phyloP scores from a whole-genome alignment of 2,888 invertebrate species.

The Artemia sinica region DNA sequence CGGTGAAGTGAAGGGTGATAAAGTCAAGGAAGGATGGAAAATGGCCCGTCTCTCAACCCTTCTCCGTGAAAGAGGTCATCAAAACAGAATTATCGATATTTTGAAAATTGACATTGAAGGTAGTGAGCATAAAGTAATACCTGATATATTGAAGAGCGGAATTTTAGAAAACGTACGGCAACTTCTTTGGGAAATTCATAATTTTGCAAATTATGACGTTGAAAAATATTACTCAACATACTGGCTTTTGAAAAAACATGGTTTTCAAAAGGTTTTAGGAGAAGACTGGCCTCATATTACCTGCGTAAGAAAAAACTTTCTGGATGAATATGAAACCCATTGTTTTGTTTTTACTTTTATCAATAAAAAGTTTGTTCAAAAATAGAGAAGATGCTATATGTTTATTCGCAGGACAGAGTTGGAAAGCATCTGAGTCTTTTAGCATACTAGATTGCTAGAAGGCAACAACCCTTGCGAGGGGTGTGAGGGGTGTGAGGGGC shows the following conservation, averaged over 20 bases:
- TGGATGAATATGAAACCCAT: neutral
- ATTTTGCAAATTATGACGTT: neutral
- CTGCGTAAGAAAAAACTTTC: neutral
- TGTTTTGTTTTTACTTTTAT: neutral
- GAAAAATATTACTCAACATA: neutral
- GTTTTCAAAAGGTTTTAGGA: neutral
- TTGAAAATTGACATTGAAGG: constrained; percentile 9
- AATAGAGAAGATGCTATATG: neutral
- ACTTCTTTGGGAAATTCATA: neutral
- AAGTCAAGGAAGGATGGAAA: constrained; percentile 5
- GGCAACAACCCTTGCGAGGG: too few species aligned
- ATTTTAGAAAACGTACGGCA: neutral
- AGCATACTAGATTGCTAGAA: too few species aligned
- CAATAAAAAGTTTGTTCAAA: neutral
- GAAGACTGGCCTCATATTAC: constrained; percentile 8
- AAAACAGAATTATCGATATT: neutral
- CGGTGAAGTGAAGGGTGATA: neutral
- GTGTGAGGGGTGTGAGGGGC: too few species aligned
- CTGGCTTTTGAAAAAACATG: neutral
- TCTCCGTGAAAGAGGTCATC: neutral
- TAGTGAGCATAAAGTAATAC: constrained; percentile 9
- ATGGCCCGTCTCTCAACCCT: constrained; percentile 5
- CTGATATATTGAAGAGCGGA: neutral
- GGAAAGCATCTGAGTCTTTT: too few species aligned
- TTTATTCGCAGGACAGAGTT: too few species aligned